phyloP scores from a whole-genome alignment of 2,888 invertebrate genomes.

The Camponotus fellah region DNA sequence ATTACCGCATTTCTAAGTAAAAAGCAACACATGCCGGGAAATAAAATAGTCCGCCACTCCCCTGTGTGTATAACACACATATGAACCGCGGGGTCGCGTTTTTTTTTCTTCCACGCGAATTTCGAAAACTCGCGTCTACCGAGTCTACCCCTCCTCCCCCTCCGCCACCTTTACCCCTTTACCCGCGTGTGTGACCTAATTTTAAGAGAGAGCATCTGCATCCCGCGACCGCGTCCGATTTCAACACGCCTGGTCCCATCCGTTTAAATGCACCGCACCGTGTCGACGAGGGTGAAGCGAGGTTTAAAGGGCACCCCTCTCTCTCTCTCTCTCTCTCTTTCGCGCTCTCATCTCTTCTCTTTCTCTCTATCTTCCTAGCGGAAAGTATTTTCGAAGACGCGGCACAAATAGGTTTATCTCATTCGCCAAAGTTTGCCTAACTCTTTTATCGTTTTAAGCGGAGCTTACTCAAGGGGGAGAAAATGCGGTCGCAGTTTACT shows the following conservation, averaged over 20 bases:
- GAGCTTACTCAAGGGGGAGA: slow-evolving; percentile 29
- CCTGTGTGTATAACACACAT: background rate
- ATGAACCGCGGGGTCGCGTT: slow-evolving; percentile 29
- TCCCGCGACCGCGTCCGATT: slow-evolving; percentile 34
- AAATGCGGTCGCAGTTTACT: slow-evolving; percentile 43
- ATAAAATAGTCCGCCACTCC: background rate
- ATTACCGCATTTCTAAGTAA: slow-evolving; percentile 48
- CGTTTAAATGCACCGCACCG: slow-evolving; percentile 46
- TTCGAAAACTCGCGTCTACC: slow-evolving; percentile 43
- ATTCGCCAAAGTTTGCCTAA: slow-evolving; percentile 49
- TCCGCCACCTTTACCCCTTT: background rate
- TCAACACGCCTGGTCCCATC: slow-evolving; percentile 30
- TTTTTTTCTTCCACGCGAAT: slow-evolving; percentile 24
- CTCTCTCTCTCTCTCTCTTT: background rate
- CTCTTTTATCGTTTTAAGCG: slow-evolving; percentile 55
- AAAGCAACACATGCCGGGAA: slow-evolving; percentile 21
- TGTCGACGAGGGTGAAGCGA: slow-evolving; percentile 28
- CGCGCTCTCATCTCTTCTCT: background rate
- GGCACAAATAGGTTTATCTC: slow-evolving; percentile 52
- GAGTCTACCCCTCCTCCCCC: background rate
- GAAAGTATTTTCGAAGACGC: slow-evolving; percentile 51
- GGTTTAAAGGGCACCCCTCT: slow-evolving; percentile 41
- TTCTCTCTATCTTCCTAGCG: background rate
- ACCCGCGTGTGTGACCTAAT: slow-evolving; percentile 37
- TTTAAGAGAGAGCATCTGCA: slow-evolving; percentile 52